Base-by-base conservation (phyloP, 92 coral and sea anemone genomes). In the Zoanthus sansibaricus region DNA sequence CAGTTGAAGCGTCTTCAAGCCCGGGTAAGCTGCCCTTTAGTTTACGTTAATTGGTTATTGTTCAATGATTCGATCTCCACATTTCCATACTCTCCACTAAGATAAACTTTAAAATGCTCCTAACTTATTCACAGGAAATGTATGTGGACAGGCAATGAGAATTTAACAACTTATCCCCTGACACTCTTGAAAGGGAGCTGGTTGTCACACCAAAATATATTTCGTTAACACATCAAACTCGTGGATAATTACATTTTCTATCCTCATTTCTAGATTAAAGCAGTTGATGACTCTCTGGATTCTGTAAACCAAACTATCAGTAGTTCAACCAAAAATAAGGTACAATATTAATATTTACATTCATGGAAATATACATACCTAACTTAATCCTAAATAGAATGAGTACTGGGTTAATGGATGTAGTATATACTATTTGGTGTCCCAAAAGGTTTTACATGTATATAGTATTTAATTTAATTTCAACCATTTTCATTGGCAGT, bases 21-120 rank as follows among this genome's bases (percentile, higher is more conserved):
- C 79, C 79, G 79, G 79, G 79, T 75, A 75, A 46, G 79, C 79
- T 75, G 79, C 79, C 62, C 79, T 52, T 52, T 52, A 52, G 58
- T 52, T 52, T 52, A 52, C 58, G 58, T 52, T 14, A 52, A 52
- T 52, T 52, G 1, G 58, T 9, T 52, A 52, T 52, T 52, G 58
- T 14, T 52, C 9, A 52, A 37, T 37, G 42, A 37, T 52, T 52
- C 58, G 58, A 52, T 10, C 58, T 14, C 58, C 58, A 52, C 58
- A 52, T 52, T 52, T 52, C 58, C 58, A 52, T 52, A 52, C 15
- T 52, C 58, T 52, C 58, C 58, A 52, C 58, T 52, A 52, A 52
- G 58, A 52, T 52, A 52, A 52, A 52, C 11, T 52, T 52, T 52
- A 52, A 52, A 52, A 52, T 52, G 15, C 58, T 52, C 58, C 15